These are phyloP conservation scores for Pseudobourletiella spinata DNA, from an alignment of 1,140 invertebrate species.

Conservation along the genomic window DNA sequence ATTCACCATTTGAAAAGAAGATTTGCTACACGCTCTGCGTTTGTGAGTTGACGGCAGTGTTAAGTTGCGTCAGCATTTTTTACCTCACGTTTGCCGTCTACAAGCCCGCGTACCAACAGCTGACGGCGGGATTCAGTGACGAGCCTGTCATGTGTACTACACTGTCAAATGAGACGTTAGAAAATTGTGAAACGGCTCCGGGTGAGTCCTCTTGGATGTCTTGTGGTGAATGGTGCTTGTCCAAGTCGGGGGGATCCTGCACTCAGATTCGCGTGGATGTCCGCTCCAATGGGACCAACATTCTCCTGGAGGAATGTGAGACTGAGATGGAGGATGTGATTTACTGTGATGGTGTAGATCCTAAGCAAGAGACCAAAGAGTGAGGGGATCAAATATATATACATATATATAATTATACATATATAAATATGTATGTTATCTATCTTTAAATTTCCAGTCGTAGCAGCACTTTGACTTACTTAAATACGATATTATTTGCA, in stretches of 20 bases:
- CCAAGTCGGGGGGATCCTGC: constrained; percentile 1
- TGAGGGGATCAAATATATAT: not conserved
- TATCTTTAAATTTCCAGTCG: too few relatives aligned
- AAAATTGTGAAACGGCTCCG: not conserved
- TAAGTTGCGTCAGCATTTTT: constrained; percentile 75
- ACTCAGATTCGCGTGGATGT: constrained; percentile 59
- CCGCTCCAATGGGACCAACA: constrained; percentile 64
- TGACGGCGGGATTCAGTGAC: constrained; percentile 67
- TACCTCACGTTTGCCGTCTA: constrained; percentile 77
- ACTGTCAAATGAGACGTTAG: not conserved
- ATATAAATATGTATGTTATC: too few relatives aligned
- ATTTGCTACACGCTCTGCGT: constrained; percentile 82
- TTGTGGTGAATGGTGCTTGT: constrained; percentile 12
- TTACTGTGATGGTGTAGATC: constrained; percentile 77
- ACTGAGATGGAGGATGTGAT: constrained; percentile 63
- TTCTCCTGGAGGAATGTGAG: constrained; percentile 68
- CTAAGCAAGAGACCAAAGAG: constrained; percentile 55
- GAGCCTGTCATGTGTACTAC: constrained; percentile 63
- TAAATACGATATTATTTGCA: too few relatives aligned
- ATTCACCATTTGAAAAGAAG: constrained; percentile 71
- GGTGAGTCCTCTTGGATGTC: not conserved
- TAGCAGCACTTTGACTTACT: too few relatives aligned
- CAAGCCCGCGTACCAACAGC: constrained; percentile 73
- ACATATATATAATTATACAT: too few relatives aligned
- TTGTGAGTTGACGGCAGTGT: constrained; percentile 79